Percentiles rank a stretch among this genome's conserved stretches.
These are phyloP conservation scores for Sweltsa coloradensis DNA, from an alignment of 1,140 invertebrate species.

Conservation along the genomic window DNA sequence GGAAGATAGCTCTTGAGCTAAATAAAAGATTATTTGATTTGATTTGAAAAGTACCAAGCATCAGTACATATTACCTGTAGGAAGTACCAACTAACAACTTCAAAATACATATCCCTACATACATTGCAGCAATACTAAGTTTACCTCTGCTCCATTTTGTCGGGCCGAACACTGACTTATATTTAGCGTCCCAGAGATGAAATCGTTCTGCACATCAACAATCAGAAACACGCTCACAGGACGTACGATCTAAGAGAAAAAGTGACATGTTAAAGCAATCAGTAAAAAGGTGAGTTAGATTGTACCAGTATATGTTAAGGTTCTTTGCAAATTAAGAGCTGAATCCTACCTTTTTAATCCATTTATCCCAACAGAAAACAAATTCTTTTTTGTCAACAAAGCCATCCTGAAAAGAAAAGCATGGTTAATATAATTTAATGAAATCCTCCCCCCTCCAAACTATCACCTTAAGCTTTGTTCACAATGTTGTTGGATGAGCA, in stretches of 20 bases:
- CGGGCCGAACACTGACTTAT: conserved; percentile 86
- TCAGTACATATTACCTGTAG: too few species aligned
- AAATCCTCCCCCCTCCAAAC: too few species aligned
- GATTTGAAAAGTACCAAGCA: too few species aligned
- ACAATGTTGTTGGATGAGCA: too few species aligned
- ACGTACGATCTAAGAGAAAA: conserved; percentile 72
- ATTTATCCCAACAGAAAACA: conserved; percentile 35
- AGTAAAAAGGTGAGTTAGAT: conserved; percentile 11
- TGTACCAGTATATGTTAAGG: background rate
- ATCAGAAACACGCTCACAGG: conserved; percentile 85
- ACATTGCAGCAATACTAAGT: conserved; percentile 14
- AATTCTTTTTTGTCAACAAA: conserved; percentile 75
- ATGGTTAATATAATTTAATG: too few species aligned
- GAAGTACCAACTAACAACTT: too few species aligned
- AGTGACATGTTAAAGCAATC: too few species aligned
- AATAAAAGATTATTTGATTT: too few species aligned
- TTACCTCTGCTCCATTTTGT: conserved; percentile 75
- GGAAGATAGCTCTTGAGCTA: too few species aligned
- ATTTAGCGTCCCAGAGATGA: conserved; percentile 87
- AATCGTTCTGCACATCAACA: conserved; percentile 97
- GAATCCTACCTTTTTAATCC: conserved; percentile 31
- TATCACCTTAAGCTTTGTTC: too few species aligned
- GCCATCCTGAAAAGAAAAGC: conserved; percentile 48
- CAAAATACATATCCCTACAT: conserved; percentile 2
- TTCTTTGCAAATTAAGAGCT: background rate